Percentiles rank a stretch among this genome's conserved stretches.
Conservation (phyloP, 2,113 vertebrate species). For the Gavialis gangeticus region DNA sequence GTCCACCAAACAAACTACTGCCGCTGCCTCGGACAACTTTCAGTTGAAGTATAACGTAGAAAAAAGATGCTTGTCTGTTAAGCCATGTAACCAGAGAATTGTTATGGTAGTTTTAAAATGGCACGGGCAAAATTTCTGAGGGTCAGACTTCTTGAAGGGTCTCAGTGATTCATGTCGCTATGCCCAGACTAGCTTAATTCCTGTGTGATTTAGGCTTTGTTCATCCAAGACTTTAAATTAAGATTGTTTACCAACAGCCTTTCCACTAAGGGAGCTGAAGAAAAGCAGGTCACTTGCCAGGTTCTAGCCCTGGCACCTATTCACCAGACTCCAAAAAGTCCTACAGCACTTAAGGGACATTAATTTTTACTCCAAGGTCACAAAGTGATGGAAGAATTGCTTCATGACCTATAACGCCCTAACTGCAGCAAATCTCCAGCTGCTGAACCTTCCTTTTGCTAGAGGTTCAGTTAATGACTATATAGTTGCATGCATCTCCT, state of each 20-base stretch:
- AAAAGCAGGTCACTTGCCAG: background rate
- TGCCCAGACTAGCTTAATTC: background rate
- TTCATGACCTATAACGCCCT: background rate
- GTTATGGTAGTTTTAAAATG: background rate
- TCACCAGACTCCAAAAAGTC: background rate
- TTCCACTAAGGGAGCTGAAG: background rate
- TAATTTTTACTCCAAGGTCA: background rate
- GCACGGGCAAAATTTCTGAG: background rate
- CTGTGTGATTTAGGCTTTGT: background rate
- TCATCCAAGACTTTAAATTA: background rate
- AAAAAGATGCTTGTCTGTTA: background rate
- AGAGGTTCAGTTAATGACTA: background rate
- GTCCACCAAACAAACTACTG: background rate
- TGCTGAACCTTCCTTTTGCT: background rate
- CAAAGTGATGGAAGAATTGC: background rate
- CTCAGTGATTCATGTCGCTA: background rate
- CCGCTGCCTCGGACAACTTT: background rate
- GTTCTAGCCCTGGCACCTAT: background rate
- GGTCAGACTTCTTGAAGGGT: background rate
- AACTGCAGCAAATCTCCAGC: background rate
- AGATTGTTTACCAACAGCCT: background rate
- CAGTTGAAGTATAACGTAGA: background rate
- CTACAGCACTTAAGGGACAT: background rate
- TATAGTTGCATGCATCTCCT: background rate
- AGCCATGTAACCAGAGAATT: background rate